These are phyloP conservation scores for Drosophila melanosoma DNA, from an alignment of 2,888 invertebrate genomes.

Conservation along the genomic window DNA sequence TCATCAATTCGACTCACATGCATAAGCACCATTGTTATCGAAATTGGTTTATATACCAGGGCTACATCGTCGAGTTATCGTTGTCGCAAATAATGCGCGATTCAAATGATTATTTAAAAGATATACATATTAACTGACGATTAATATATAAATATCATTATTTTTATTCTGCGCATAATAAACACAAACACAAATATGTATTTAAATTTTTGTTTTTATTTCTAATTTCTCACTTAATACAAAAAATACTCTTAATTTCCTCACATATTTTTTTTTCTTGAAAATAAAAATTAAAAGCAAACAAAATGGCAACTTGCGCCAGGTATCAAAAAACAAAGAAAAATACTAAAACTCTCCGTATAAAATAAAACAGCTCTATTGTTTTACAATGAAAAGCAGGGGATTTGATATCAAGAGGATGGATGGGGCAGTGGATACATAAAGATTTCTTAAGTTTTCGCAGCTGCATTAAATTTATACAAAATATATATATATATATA, in stretches of 20 bases:
- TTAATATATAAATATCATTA: background rate
- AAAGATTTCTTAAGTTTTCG: slow-evolving; percentile 21
- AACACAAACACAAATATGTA: background rate
- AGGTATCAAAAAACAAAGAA: slow-evolving; percentile 49
- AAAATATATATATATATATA: slow-evolving; percentile 22
- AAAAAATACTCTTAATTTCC: slow-evolving; percentile 76
- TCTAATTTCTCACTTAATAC: slow-evolving; percentile 75
- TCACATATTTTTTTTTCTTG: slow-evolving; percentile 52
- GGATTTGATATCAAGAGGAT: slow-evolving; percentile 2
- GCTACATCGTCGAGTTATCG: background rate
- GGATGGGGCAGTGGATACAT: slow-evolving; percentile 1
- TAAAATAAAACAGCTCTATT: slow-evolving; percentile 19
- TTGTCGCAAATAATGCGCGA: background rate
- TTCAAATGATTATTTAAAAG: background rate
- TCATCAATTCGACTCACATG: background rate
- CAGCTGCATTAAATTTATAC: slow-evolving; percentile 36
- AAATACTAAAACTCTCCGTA: slow-evolving; percentile 26
- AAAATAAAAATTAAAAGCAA: slow-evolving; percentile 71
- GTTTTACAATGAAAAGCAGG: slow-evolving; percentile 18
- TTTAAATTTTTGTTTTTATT: slow-evolving; percentile 65
- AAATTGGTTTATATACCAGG: background rate
- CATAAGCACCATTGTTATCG: background rate
- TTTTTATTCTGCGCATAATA: background rate
- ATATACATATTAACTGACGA: background rate
- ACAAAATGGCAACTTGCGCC: slow-evolving; percentile 74